Conservation (phyloP, 2,797 vertebrate genomes). For the Huso huso region DNA sequence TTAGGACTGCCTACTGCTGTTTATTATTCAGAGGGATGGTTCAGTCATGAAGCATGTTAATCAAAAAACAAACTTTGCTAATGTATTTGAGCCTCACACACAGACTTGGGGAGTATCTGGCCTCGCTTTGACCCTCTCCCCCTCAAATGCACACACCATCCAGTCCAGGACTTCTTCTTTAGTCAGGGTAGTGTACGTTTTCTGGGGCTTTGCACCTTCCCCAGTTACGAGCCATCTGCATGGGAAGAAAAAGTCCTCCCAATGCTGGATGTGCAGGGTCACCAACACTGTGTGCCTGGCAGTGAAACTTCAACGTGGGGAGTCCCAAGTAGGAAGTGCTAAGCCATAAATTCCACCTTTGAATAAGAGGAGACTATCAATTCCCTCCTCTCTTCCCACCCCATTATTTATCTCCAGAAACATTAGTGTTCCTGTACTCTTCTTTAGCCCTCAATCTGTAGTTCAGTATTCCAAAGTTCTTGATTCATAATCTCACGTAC, state of each 20-base stretch:
- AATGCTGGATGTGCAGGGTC: slow-evolving; percentile 19
- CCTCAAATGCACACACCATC: slow-evolving; percentile 4
- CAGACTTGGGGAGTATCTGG: slow-evolving; percentile 33
- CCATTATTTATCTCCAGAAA: slow-evolving; percentile 51
- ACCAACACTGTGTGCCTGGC: slow-evolving; percentile 31
- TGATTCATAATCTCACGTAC: neutral
- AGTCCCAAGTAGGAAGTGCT: slow-evolving; percentile 66
- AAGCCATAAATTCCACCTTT: slow-evolving; percentile 64
- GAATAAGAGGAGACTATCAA: slow-evolving; percentile 55
- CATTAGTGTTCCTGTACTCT: slow-evolving; percentile 40
- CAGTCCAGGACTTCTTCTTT: slow-evolving; percentile 31
- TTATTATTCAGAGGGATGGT: slow-evolving; percentile 50
- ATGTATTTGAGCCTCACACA: slow-evolving; percentile 43
- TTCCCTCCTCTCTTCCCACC: slow-evolving; percentile 45
- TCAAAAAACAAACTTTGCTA: slow-evolving; percentile 52
- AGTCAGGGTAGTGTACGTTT: slow-evolving; percentile 42
- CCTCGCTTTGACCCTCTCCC: slow-evolving; percentile 6
- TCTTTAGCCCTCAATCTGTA: slow-evolving; percentile 10
- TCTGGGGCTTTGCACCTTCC: slow-evolving; percentile 50
- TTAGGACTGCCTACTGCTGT: slow-evolving; percentile 22
- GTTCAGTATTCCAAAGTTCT: neutral
- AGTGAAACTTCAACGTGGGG: slow-evolving; percentile 65
- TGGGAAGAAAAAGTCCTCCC: slow-evolving; percentile 2
- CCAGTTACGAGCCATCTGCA: slow-evolving; percentile 54
- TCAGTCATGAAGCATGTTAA: slow-evolving; percentile 51